Evolutionary conservation across 2,113 vertebrate genomes (phyloP), one percentile per base, ranked within the genome.

Genomic region (Passer domesticus): DNA sequence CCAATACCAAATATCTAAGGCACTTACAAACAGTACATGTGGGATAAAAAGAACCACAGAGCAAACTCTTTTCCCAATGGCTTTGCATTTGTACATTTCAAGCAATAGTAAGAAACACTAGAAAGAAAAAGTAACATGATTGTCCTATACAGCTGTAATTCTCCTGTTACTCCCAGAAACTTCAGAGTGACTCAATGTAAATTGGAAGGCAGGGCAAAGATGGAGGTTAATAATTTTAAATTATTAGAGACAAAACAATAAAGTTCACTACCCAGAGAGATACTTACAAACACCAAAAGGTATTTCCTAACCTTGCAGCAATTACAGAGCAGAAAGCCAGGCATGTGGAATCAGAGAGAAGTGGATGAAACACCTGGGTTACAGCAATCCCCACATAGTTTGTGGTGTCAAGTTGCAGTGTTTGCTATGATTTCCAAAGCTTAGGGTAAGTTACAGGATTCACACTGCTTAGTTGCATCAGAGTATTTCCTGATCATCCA

Each of bases 261-360:
- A 72, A 67, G 12, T 66, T 83, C 43, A 55, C 39, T 70, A 74
- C 12, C 28, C 53, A 80, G 58, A 66, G 58, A 87, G 52, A 72
- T 35, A 66, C 7, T 52, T 76, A 33, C 4, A 47, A 52, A 91
- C 56, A 60, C 13, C 44, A 35, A 43, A 66, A 84, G 12, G 11
- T 77, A 50, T 85, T 94, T 96, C 87, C 82, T 82, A 96, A 77
- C 39, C 15, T 88, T 43, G 39, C 15, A 83, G 50, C 81, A 92
- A 76, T 52, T 90, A 66, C 59, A 88, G 62, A 83, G 87, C 12
- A 75, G 84, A 87, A 87, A 89, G 55, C 11, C 83, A 87, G 39
- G 62, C 37, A 58, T 0, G 4, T 4, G 55, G 60, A 74, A 91
- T 72, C 59, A 73, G 58, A 72, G 35, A 75, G 53, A 89, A 43